A percentile compares a stretch with the other conserved stretches of the same genome.
Evolutionary conservation across 2,888 invertebrate genomes (phyloP).

Genomic region (Nephrocerus scutellatus): DNA sequence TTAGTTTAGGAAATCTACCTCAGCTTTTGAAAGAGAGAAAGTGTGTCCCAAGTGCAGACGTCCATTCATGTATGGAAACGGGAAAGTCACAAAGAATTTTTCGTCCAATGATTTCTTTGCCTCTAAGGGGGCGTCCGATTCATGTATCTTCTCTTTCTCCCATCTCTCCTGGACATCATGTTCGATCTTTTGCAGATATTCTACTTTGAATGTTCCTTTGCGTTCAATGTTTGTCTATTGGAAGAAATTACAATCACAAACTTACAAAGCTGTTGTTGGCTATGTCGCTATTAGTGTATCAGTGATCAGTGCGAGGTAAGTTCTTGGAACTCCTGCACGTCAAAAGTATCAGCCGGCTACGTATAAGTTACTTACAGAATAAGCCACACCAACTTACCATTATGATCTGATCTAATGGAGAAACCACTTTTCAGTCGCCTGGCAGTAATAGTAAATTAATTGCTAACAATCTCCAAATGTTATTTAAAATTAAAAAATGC

Average conservation of each 20-base stretch:
- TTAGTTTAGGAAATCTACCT: slow-evolving; percentile 54
- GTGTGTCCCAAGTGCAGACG: slow-evolving; percentile 95
- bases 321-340: too few relatives aligned
- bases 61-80: slow-evolving; percentile 99
- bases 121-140: slow-evolving; percentile 68
- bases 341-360: too few relatives aligned
- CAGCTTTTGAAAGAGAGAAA: slow-evolving; percentile 94
- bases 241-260: background rate
- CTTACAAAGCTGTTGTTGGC: background rate
- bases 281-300: too few relatives aligned
- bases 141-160: slow-evolving; percentile 72
- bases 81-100: slow-evolving; percentile 92
- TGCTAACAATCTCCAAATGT: slow-evolving; percentile 1
- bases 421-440: slow-evolving; percentile 14
- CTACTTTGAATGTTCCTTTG: slow-evolving; percentile 95
- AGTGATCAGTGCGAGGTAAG: too few relatives aligned
- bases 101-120: slow-evolving; percentile 56
- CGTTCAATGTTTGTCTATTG: slow-evolving; percentile 52
- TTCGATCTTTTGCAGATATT: slow-evolving; percentile 86
- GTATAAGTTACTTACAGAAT: background rate
- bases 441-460: slow-evolving; percentile 5
- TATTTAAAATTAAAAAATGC: too few relatives aligned
- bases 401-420: background rate
- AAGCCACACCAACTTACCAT: slow-evolving; percentile 17
- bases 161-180: slow-evolving; percentile 76